A percentile compares a stretch with the other conserved stretches of the same genome.
Evolutionary conservation across 2,797 vertebrate genomes (phyloP).

Genomic region (Rhynchotus rufescens): DNA sequence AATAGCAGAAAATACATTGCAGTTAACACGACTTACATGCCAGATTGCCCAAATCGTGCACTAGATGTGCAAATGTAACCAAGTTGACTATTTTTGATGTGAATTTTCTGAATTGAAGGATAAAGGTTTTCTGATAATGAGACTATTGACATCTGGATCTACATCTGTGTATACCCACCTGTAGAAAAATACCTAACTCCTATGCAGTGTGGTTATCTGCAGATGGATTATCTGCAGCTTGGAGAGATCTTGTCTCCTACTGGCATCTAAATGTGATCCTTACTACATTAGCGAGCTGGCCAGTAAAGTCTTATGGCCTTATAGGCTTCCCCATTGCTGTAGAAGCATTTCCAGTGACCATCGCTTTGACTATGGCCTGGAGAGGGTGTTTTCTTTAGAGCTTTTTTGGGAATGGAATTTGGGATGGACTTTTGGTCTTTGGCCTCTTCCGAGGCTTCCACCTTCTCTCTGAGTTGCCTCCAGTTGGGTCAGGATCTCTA

Average conservation of each 20-base stretch:
- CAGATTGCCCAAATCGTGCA: background rate
- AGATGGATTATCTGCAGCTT: background rate
- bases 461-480: background rate
- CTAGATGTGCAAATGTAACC: background rate
- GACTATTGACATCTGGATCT: background rate
- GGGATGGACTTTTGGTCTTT: background rate
- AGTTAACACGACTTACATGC: background rate
- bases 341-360: background rate
- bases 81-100: background rate
- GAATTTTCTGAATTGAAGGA: background rate
- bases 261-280: background rate
- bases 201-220: background rate
- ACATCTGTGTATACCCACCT: background rate
- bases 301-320: background rate
- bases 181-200: background rate
- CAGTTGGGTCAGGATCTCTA: background rate
- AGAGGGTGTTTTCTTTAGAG: background rate
- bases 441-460: background rate
- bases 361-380: background rate
- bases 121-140: background rate
- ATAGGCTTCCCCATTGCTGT: background rate
- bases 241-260: background rate
- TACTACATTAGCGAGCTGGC: background rate
- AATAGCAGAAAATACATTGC: background rate
- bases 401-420: background rate